phyloP scores from a whole-genome alignment of 2,797 vertebrate species.

The Sylvia borin region DNA sequence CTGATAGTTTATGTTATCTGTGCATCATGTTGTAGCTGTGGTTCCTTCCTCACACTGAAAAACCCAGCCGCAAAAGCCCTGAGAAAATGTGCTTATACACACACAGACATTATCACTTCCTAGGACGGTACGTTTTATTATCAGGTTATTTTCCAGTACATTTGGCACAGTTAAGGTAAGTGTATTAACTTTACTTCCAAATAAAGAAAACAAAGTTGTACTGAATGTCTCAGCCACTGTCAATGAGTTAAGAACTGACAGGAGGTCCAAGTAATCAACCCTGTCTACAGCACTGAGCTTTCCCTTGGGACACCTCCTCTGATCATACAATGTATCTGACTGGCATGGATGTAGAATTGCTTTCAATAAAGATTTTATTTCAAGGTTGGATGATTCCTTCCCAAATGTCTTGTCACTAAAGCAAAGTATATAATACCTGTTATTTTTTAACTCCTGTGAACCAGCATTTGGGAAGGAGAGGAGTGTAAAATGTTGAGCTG shows the following conservation, averaged over 20 bases:
- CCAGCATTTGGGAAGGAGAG: slow-evolving; percentile 42
- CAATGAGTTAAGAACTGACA: slow-evolving; percentile 78
- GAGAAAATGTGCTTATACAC: slow-evolving; percentile 56
- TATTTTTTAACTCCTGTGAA: slow-evolving; percentile 66
- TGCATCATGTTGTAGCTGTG: slow-evolving; percentile 43
- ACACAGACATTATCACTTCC: slow-evolving; percentile 62
- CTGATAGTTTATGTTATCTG: slow-evolving; percentile 33
- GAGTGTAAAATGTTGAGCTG: slow-evolving; percentile 56
- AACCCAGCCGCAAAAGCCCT: slow-evolving; percentile 40
- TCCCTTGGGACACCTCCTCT: slow-evolving; percentile 71
- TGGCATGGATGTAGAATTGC: slow-evolving; percentile 78
- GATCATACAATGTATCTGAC: slow-evolving; percentile 74
- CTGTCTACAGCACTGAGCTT: slow-evolving; percentile 60
- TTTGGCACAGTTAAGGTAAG: slow-evolving; percentile 81
- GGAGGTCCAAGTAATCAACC: slow-evolving; percentile 78
- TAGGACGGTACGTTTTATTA: slow-evolving; percentile 74
- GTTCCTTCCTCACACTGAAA: slow-evolving; percentile 63
- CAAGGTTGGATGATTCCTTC: slow-evolving; percentile 78
- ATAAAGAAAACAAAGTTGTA: slow-evolving; percentile 77
- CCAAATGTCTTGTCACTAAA: slow-evolving; percentile 76
- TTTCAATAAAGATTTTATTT: slow-evolving; percentile 83
- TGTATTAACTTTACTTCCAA: slow-evolving; percentile 78
- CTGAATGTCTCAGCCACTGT: slow-evolving; percentile 70
- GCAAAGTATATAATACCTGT: slow-evolving; percentile 74
- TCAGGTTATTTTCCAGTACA: slow-evolving; percentile 81